phyloP scores from a whole-genome alignment of 2,888 invertebrate species.

The Dynastes grantii region DNA sequence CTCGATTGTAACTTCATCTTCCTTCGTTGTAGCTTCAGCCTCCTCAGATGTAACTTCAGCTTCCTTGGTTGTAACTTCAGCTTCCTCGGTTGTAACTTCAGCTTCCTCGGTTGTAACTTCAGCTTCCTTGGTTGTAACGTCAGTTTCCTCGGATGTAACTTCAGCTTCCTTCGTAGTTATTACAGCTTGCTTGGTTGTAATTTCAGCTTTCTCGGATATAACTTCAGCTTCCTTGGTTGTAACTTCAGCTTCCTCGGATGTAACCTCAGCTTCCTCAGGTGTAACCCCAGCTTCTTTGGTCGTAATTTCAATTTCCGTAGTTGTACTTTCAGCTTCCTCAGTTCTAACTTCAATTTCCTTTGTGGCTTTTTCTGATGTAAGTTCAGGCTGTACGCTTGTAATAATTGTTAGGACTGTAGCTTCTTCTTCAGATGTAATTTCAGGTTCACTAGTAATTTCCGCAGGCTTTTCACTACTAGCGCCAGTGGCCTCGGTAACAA shows the following conservation, averaged over 20 bases:
- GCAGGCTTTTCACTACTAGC: not conserved
- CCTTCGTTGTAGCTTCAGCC: not conserved
- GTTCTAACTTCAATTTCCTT: conserved; percentile 40
- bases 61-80: not conserved
- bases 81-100: conserved; percentile 27
- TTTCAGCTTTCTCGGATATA: not conserved
- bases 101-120: conserved; percentile 47
- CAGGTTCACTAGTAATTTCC: conserved; percentile 11
- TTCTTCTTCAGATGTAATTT: conserved; percentile 48
- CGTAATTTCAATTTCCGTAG: conserved; percentile 54
- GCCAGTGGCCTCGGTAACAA: conserved; percentile 24
- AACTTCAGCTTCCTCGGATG: conserved; percentile 49
- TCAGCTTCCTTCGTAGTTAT: conserved; percentile 4
- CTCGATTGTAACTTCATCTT: too few relatives aligned
- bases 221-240: conserved; percentile 9
- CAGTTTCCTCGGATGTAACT: not conserved
- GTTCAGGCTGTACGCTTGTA: conserved; percentile 5
- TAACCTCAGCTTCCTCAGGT: conserved; percentile 45
- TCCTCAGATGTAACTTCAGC: not conserved
- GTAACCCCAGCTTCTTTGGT: conserved; percentile 36
- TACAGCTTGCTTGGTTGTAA: not conserved
- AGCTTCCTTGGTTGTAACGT: conserved; percentile 50
- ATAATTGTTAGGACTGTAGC: conserved; percentile 50
- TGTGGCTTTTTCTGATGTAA: conserved; percentile 49
- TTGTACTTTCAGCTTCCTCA: conserved; percentile 53